Base-by-base conservation (phyloP, 2,888 invertebrate species). In the Microplitis deprimator region DNA sequence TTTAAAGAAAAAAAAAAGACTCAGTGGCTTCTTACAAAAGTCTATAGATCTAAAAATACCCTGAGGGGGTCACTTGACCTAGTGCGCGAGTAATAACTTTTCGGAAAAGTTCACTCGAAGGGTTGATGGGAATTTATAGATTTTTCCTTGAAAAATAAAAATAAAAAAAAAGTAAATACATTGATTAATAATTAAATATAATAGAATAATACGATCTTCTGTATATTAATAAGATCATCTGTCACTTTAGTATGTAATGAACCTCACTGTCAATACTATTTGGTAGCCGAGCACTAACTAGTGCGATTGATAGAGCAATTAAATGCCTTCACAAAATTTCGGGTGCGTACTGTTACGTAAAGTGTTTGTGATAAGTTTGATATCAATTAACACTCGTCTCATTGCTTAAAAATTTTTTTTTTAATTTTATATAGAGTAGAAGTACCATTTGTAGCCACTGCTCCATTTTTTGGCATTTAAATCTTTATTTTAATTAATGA, bases 201-300 rank as follows among this genome's bases (percentile, higher is more conserved):
- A 20, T 64, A 64, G 16, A 69, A 59, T 59, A 10, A 60, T 29
- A 60, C 8, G 20, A 41, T 8, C 50, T 70, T 70, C 60, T 70
- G 70, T 7, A 60, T 70, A 29, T 70, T 50, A 50, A 50, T 50
- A 50, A 8, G 13, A 29, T 70, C 20, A 39, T 71, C 61, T 62
- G 17, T 71, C 62, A 71, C 71, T 71, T 62, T 71, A 50, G 20
- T 10, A 60, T 61, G 38, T 20, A 62, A 39, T 39, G 59, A 60
- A 41, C 40, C 39, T 65, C 38, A 73, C 65, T 73, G 73, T 73
- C 73, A 73, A 73, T 73, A 67, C 64, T 68, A 39, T 72, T 41
- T 71, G 29, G 17, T 62, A 62, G 39, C 20, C 59, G 50, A 41
- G 8, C 38, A 39, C 20, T 59, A 67, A 50, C n/a, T 73, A 72